These are phyloP conservation scores for Phrynosoma blainvillii DNA, from an alignment of 2,113 vertebrate genomes.

Conservation along the genomic window DNA sequence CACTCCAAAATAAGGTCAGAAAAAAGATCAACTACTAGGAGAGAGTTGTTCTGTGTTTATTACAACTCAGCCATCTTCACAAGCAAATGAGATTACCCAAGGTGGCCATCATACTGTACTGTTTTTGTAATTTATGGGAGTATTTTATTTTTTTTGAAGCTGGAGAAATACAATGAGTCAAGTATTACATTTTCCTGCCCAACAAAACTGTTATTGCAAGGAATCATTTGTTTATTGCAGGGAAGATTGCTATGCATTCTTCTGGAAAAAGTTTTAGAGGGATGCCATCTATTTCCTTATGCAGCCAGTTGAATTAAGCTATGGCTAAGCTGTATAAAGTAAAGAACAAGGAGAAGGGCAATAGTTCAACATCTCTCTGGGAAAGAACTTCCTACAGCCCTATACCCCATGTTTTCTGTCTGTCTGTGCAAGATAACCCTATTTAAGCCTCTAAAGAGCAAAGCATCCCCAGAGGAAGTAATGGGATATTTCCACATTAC, in stretches of 20 bases:
- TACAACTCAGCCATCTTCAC: neutral
- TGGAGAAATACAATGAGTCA: neutral
- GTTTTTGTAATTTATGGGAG: no score
- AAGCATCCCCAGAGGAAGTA: neutral
- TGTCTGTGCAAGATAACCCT: neutral
- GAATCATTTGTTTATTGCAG: neutral
- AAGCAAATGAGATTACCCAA: neutral
- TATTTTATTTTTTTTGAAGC: neutral
- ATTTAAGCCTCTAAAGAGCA: neutral
- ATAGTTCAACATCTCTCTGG: neutral
- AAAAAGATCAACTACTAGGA: no score
- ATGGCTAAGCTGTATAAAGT: neutral
- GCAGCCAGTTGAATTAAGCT: neutral
- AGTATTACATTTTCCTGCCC: neutral
- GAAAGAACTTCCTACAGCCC: neutral
- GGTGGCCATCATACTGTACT: neutral
- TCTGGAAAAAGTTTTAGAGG: neutral
- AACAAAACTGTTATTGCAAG: neutral
- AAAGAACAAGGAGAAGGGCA: neutral
- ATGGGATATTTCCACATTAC: neutral
- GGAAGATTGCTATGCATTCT: neutral
- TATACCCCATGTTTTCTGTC: neutral
- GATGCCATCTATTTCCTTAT: neutral
- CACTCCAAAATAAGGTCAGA: neutral
- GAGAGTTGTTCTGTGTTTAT: neutral